Evolutionary conservation across 2,113 vertebrate species (phyloP), one percentile per base, ranked within the genome.

Genomic region (Vireo altiloquus): DNA sequence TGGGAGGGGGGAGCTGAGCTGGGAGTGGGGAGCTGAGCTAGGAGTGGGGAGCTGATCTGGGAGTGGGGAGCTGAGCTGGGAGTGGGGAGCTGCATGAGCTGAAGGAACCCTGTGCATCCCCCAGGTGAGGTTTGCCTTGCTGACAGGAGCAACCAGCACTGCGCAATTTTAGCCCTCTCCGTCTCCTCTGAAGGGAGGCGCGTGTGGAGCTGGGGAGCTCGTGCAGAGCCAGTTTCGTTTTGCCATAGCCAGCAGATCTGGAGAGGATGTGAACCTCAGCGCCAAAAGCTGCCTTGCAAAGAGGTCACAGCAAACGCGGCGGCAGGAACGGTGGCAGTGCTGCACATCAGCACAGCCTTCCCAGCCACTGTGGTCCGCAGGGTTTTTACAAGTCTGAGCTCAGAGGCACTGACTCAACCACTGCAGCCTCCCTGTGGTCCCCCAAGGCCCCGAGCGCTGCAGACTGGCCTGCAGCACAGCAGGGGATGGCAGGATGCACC

Each of bases 1-100:
- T 54, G 71, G 61, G 33, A 63, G 15, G 2, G 16, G 57, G 24
- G 30, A 42, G 46, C 59, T 64, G 81, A 27, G 40, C 44, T 18
- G 25, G 60, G 13, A 44, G 8, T 0, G 27, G 33, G 78, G 24
- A 68, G 7, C 13, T 24, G 35, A n/a, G 42, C 28, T 53, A 53
- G 52, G 33, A 49, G 42, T 16, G 17, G 33, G 78, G 24, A 68
- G 7, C 57, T 64, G 81, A 33, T 37, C 44, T 18, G 25, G 56
- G 13, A 44, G 8, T 0, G 27, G 33, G 79, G 24, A 68, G 6
- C 13, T 24, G 35, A 35, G 42, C 28, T 50, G 53, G 52, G 30
- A 49, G 15, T 1, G 10, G 49, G 33, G 27, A 25, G 28, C 50
- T 31, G 46, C 7, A 2, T 0, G 1, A 54, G 77, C 40, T 6